Base-by-base conservation (phyloP, 2,113 vertebrate species). In the Thamnophis sirtalis region DNA sequence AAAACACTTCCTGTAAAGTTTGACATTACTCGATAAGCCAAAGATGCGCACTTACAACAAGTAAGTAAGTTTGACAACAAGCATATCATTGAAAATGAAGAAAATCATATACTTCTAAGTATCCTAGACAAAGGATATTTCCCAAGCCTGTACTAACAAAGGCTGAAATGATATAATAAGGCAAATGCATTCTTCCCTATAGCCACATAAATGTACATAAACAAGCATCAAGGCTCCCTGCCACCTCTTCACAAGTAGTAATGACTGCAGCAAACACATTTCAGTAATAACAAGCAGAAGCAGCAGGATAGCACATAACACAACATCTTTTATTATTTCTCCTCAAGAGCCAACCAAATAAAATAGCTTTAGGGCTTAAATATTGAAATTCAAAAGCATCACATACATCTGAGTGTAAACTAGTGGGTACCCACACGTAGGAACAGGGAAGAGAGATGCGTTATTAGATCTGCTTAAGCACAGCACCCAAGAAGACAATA, bases 201-300 rank as follows among this genome's bases (percentile, higher is more conserved):
- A 68, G 58, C 54, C 51, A 84, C 93, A 15, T 86, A 89, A 58
- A 91, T 84, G 89, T 92, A 51, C 54, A 89, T 89, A 94, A 94
- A 0, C 58, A 95, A 85, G 26, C 73, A 89, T 43, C 91, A 90
- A 86, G 54, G 48, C 28, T 93, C 91, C 24, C 88, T 73, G 4
- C 2, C 1, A 50, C 48, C 48, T 95, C 0, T 91, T 91, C 28
- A 89, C 28, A 92, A 91, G 58, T 0, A 85, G 33, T n/a, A 89
- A 92, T 91, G 92, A 90, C 51, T 49, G 26, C 3, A 91, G 89
- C 92, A 92, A 95, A 93, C 90, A 84, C 1, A 87, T 93, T 93
- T 94, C 93, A 86, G 88, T 33, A 93, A 92, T 22, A 60, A 87
- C 89, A 94, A 93, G 94, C 58, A 93, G 91, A 94, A 94, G 93